Percentiles rank a stretch among this genome's conserved stretches.
phyloP scores from a whole-genome alignment of 1,140 invertebrate genomes.

The Pseudoatta argentina region DNA sequence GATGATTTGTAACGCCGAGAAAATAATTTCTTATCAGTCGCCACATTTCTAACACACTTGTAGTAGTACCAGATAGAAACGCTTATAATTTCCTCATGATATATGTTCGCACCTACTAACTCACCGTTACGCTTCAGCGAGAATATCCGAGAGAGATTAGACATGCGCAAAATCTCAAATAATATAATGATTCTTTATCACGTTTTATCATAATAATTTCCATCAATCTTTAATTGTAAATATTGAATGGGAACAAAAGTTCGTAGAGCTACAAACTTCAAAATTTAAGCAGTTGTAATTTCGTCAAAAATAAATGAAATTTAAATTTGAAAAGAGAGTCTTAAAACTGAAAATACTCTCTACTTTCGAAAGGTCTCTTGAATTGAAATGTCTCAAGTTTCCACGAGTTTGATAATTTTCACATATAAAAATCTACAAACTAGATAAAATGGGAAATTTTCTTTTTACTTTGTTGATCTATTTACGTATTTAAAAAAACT shows the following conservation, averaged over 20 bases:
- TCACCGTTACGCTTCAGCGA: slow-evolving; percentile 2
- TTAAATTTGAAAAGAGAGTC: no score
- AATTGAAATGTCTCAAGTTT: no score
- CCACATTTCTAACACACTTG: neutral
- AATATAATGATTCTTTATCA: neutral
- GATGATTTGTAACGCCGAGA: slow-evolving; percentile 14
- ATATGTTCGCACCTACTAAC: slow-evolving; percentile 24
- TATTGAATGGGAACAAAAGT: neutral
- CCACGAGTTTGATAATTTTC: no score
- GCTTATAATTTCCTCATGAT: slow-evolving; percentile 21
- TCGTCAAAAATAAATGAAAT: no score
- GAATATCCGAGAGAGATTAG: neutral
- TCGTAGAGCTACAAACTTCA: no score
- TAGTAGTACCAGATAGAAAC: neutral
- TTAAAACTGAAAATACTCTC: no score
- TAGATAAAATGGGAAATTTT: no score
- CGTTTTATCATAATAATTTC: neutral
- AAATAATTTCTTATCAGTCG: slow-evolving; percentile 31
- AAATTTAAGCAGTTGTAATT: no score
- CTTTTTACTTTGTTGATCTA: no score
- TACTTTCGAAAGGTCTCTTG: no score
- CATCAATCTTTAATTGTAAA: neutral
- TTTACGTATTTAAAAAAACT: no score
- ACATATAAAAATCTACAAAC: no score
- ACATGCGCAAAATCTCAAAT: neutral